These are phyloP conservation scores for Phyto melanocephala DNA, from an alignment of 2,888 invertebrate species.

Conservation along the genomic window DNA sequence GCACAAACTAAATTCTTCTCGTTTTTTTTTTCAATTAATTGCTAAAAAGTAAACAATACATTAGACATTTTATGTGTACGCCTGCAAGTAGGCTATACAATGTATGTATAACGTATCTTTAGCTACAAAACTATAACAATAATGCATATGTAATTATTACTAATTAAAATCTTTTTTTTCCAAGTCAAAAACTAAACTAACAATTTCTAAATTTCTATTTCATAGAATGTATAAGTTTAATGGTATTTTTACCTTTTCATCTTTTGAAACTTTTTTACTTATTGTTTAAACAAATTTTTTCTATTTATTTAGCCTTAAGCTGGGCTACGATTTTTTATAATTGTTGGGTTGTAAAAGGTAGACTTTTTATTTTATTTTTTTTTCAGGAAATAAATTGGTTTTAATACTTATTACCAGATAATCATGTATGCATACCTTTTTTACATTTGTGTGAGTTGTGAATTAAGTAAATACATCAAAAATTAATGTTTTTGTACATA, in stretches of 20 bases:
- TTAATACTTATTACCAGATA: conserved; percentile 73
- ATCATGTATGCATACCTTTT: conserved; percentile 71
- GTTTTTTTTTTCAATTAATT: conserved; percentile 62
- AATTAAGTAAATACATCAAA: conserved; percentile 71
- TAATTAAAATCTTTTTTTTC: conserved; percentile 71
- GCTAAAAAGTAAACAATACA: conserved; percentile 63
- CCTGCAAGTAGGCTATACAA: conserved; percentile 35
- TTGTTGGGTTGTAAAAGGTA: not conserved
- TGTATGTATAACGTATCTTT: conserved; percentile 20
- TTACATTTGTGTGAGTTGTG: not conserved
- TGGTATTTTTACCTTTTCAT: not conserved
- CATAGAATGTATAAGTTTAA: not conserved
- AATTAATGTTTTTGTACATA: conserved; percentile 70
- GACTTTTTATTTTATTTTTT: conserved; percentile 1
- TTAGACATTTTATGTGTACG: conserved; percentile 29
- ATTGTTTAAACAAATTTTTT: not conserved
- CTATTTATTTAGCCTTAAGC: conserved; percentile 44
- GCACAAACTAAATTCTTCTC: conserved; percentile 30
- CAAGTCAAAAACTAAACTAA: conserved; percentile 54
- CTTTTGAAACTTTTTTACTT: not conserved
- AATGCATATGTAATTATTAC: conserved; percentile 73
- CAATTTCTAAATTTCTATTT: not conserved
- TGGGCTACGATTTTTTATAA: conserved; percentile 25
- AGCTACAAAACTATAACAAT: conserved; percentile 61
- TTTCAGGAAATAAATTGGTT: conserved; percentile 38